Percentiles rank a stretch among this genome's conserved stretches.
Evolutionary conservation across 2,113 vertebrate species (phyloP).

Genomic region (Cettia cetti): DNA sequence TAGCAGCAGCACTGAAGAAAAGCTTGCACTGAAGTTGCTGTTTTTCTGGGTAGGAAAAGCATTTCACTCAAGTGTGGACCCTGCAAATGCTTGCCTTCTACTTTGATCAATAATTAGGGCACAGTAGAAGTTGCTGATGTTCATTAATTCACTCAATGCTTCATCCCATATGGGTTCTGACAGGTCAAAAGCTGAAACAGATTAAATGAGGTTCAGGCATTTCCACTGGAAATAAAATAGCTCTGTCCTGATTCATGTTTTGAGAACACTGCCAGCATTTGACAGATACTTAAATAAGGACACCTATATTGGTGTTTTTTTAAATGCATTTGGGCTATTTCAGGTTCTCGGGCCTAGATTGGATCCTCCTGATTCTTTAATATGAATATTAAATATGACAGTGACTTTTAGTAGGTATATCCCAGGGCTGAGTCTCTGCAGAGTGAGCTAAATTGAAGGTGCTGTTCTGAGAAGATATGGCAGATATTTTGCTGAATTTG

Average conservation of each 20-base stretch:
- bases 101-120: constrained; percentile 16
- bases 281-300: constrained; percentile 13
- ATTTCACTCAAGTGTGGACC: background rate
- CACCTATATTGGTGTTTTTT: background rate
- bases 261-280: background rate
- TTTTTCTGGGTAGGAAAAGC: background rate
- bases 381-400: background rate
- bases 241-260: constrained; percentile 40
- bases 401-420: background rate
- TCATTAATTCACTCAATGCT: background rate
- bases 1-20: background rate
- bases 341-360: background rate
- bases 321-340: background rate
- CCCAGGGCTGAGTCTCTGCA: background rate
- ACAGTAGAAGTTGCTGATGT: background rate
- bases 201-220: constrained; percentile 31
- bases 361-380: background rate
- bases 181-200: constrained; percentile 36
- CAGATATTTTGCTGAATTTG: background rate
- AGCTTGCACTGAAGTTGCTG: background rate
- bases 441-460: background rate
- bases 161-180: constrained; percentile 1
- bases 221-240: constrained; percentile 34
- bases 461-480: background rate
- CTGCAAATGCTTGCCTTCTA: background rate